These are phyloP conservation scores for Enoplolaimus lenunculus DNA, from an alignment of 2,888 invertebrate species.

Conservation along the genomic window DNA sequence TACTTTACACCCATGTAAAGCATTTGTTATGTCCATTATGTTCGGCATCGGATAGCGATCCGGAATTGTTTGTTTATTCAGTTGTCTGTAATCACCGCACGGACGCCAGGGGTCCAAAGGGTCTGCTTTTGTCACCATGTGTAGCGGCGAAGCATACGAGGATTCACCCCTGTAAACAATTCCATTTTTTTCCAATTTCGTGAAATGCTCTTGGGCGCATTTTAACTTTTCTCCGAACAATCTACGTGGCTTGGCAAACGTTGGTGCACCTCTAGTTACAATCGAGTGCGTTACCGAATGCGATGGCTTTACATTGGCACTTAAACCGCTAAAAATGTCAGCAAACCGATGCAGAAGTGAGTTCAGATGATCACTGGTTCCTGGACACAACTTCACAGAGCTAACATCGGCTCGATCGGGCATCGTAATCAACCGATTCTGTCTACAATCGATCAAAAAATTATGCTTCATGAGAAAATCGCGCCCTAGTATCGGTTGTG, in stretches of 20 bases:
- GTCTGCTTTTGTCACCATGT: background rate
- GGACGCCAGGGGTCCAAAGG: background rate
- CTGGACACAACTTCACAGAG: background rate
- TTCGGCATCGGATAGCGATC: conserved; percentile 13
- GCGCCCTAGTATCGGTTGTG: background rate
- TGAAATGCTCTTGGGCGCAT: background rate
- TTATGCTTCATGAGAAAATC: background rate
- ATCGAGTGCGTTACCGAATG: background rate
- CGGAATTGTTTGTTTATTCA: conserved; percentile 5
- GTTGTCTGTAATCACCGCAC: background rate
- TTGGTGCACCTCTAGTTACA: background rate
- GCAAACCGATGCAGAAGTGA: background rate
- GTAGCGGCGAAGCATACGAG: background rate
- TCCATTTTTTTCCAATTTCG: conserved; percentile 2
- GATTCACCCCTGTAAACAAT: conserved; percentile 11
- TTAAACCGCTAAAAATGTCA: background rate
- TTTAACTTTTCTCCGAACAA: conserved; percentile 12
- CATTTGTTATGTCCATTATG: background rate
- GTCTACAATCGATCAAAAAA: background rate
- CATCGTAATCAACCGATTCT: background rate
- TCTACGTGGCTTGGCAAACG: background rate
- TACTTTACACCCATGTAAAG: background rate
- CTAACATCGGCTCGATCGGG: background rate
- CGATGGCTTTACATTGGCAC: background rate
- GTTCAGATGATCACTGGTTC: background rate